A percentile compares a stretch with the other conserved stretches of the same genome.
Evolutionary conservation across 1,140 invertebrate genomes (phyloP).

Genomic region (Whitmania pigra): DNA sequence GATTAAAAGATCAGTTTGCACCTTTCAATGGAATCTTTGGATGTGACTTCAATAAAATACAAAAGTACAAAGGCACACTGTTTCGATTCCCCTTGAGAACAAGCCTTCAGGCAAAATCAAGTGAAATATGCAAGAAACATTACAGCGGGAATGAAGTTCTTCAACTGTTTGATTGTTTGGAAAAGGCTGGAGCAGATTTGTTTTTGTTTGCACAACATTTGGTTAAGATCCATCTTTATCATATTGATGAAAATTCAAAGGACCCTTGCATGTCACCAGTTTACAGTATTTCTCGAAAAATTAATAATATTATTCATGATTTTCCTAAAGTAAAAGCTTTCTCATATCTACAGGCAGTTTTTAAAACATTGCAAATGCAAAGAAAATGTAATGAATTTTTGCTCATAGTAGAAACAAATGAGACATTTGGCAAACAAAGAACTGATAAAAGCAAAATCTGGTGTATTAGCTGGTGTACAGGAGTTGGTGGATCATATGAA

Average conservation of each 20-base stretch:
- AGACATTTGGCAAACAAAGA: neutral
- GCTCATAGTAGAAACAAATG: neutral
- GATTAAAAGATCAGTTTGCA: constrained; percentile 29
- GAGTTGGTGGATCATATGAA: constrained; percentile 3
- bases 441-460: constrained; percentile 2
- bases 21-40: constrained; percentile 33
- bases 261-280: neutral
- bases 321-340: too few relatives aligned
- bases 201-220: constrained; percentile 37
- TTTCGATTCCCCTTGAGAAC: constrained; percentile 33
- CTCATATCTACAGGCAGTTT: too few relatives aligned
- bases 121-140: constrained; percentile 29
- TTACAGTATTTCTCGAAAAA: constrained; percentile 11
- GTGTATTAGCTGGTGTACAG: constrained; percentile 18
- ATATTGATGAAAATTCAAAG: constrained; percentile 24
- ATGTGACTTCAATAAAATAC: constrained; percentile 25
- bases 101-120: constrained; percentile 28
- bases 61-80: constrained; percentile 31
- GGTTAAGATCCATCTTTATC: constrained; percentile 30
- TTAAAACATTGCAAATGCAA: too few relatives aligned
- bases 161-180: constrained; percentile 30
- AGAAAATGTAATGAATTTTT: too few relatives aligned
- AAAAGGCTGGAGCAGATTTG: constrained; percentile 29
- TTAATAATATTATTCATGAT: too few relatives aligned
- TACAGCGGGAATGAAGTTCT: constrained; percentile 30